Conservation (phyloP, 2,888 invertebrate genomes). For the Cosmorhoe ocellata region DNA sequence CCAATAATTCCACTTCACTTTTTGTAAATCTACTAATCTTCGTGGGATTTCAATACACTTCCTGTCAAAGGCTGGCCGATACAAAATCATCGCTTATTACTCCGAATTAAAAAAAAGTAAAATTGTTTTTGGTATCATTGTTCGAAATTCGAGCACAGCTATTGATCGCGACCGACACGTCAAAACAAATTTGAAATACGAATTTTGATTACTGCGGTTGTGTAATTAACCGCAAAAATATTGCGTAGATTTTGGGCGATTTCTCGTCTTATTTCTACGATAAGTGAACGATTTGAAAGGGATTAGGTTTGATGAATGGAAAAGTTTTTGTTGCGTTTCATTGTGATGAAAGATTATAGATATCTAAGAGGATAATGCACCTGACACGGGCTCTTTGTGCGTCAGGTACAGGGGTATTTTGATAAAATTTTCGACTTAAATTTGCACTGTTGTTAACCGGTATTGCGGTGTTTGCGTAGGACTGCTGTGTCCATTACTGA, state of each 20-base stretch:
- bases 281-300: constrained; percentile 57
- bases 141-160: constrained; percentile 47
- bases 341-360: constrained; percentile 65
- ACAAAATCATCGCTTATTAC: constrained; percentile 59
- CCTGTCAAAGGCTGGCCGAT: constrained; percentile 66
- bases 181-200: constrained; percentile 67
- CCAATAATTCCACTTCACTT: constrained; percentile 75
- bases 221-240: constrained; percentile 71
- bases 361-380: constrained; percentile 73
- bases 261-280: constrained; percentile 48
- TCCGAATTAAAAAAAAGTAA: constrained; percentile 46
- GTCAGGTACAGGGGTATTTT: constrained; percentile 58
- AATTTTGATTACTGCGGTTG: constrained; percentile 49
- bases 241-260: constrained; percentile 55
- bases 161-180: constrained; percentile 63
- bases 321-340: constrained; percentile 55
- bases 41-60: constrained; percentile 76
- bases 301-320: constrained; percentile 72
- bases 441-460: constrained; percentile 44
- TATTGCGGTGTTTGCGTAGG: constrained; percentile 66
- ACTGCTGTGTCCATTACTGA: constrained; percentile 16
- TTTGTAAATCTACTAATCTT: constrained; percentile 68
- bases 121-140: constrained; percentile 73
- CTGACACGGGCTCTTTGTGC: constrained; percentile 64
- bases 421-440: constrained; percentile 42